Evolutionary conservation across 2,797 vertebrate species (phyloP).

Genomic region (Girardinus metallicus): DNA sequence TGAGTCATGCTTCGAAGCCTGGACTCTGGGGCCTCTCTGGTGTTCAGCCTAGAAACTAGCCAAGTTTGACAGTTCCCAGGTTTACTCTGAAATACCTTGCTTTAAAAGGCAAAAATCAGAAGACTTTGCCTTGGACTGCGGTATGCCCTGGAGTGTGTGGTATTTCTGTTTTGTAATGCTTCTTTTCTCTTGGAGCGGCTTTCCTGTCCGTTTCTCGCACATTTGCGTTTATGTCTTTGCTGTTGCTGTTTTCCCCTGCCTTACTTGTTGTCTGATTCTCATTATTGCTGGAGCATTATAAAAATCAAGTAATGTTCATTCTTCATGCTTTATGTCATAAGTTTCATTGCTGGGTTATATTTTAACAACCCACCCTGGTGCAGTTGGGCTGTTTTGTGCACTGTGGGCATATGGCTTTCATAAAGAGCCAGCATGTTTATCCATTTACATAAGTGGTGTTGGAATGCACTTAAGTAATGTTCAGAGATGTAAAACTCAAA

Average conservation of each 20-base stretch:
- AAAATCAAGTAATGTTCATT: constrained; percentile 56
- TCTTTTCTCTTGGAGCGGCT: constrained; percentile 45
- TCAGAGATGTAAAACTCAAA: constrained; percentile 35
- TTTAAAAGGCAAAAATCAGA: constrained; percentile 81
- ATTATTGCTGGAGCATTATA: constrained; percentile 39
- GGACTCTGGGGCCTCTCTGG: constrained; percentile 65
- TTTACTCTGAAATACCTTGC: constrained; percentile 78
- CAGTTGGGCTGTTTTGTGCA: constrained; percentile 53
- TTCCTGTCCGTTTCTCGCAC: constrained; percentile 54
- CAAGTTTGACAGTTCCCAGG: constrained; percentile 77
- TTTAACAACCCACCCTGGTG: constrained; percentile 48
- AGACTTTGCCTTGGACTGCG: constrained; percentile 53
- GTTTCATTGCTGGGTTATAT: constrained; percentile 35
- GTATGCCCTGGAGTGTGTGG: constrained; percentile 47
- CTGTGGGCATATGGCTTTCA: constrained; percentile 75
- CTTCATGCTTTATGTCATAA: constrained; percentile 67
- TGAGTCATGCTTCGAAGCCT: constrained; percentile 61
- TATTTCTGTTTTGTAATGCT: constrained; percentile 63
- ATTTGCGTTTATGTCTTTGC: constrained; percentile 59
- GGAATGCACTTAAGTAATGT: constrained; percentile 54
- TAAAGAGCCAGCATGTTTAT: constrained; percentile 65
- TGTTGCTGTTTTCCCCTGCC: neutral
- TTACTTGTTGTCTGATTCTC: constrained; percentile 33
- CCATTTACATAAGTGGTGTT: constrained; percentile 73
- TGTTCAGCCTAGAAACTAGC: constrained; percentile 70